These are phyloP conservation scores for Tautogolabrus adspersus DNA, from an alignment of 2,113 vertebrate genomes.

Conservation along the genomic window DNA sequence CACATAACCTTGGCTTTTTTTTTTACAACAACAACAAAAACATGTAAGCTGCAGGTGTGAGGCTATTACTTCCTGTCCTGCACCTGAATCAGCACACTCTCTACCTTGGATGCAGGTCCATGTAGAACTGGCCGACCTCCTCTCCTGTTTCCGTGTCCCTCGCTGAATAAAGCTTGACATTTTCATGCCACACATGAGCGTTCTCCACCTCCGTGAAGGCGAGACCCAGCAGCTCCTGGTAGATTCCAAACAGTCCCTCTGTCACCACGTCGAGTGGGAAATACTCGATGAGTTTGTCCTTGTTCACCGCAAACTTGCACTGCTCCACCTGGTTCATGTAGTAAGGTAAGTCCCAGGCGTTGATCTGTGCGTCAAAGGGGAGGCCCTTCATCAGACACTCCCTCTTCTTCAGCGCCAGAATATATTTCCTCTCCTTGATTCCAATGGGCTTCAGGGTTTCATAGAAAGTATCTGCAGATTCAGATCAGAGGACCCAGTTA, in stretches of 20 bases:
- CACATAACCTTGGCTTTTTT: too few species aligned
- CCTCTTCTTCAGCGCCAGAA: conserved; percentile 90
- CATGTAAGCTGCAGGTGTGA: too few species aligned
- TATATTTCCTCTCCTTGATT: conserved; percentile 88
- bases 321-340: conserved; percentile 95
- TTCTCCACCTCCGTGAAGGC: conserved; percentile 85
- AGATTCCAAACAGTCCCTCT: conserved; percentile 89
- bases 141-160: conserved; percentile 87
- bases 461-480: conserved; percentile 77
- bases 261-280: conserved; percentile 94
- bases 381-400: conserved; percentile 88
- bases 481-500: too few species aligned
- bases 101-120: conserved; percentile 95
- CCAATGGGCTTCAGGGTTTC: conserved; percentile 88
- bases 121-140: conserved; percentile 92
- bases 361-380: conserved; percentile 89
- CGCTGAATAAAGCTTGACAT: conserved; percentile 88
- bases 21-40: too few species aligned
- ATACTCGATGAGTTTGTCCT: conserved; percentile 94
- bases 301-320: conserved; percentile 92
- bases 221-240: conserved; percentile 93
- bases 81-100: neutral
- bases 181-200: conserved; percentile 90
- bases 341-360: conserved; percentile 95
- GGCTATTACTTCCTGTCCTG: neutral